A percentile compares a stretch with the other conserved stretches of the same genome.
Conservation (phyloP, 2,888 invertebrate genomes). For the Melangyna quadrimaculata region DNA sequence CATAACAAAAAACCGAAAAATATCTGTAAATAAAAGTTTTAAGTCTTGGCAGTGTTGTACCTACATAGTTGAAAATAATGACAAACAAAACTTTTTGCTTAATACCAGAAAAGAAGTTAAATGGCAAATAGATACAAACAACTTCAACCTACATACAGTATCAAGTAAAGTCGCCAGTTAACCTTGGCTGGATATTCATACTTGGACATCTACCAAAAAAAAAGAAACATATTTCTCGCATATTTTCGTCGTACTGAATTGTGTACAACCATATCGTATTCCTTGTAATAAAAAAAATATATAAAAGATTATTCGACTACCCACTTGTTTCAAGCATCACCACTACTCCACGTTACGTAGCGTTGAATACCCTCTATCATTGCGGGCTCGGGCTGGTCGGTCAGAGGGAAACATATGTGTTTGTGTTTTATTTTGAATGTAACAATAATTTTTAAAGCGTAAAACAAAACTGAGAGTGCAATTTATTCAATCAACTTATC, state of each 20-base stretch:
- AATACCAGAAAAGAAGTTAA: conserved; percentile 60
- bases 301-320: conserved; percentile 37
- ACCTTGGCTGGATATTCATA: conserved; percentile 62
- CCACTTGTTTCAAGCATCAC: conserved; percentile 50
- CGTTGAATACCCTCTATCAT: background rate
- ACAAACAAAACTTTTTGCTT: conserved; percentile 5
- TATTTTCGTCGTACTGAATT: background rate
- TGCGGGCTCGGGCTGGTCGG: too few relatives aligned
- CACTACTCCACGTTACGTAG: background rate
- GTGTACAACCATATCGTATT: conserved; percentile 21
- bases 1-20: background rate
- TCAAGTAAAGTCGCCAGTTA: conserved; percentile 65
- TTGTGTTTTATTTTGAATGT: background rate
- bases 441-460: conserved; percentile 13
- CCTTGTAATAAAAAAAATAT: conserved; percentile 37
- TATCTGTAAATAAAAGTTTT: background rate
- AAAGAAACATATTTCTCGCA: conserved; percentile 29
- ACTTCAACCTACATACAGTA: conserved; percentile 57
- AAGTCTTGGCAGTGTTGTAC: background rate
- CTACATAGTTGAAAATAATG: conserved; percentile 3
- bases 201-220: conserved; percentile 65
- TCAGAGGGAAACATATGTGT: background rate
- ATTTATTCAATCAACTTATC: conserved; percentile 67
- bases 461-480: conserved; percentile 69
- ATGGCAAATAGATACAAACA: conserved; percentile 18